Evolutionary conservation across 2,888 invertebrate species (phyloP).

Genomic region (Ornithoptera alexandrae): DNA sequence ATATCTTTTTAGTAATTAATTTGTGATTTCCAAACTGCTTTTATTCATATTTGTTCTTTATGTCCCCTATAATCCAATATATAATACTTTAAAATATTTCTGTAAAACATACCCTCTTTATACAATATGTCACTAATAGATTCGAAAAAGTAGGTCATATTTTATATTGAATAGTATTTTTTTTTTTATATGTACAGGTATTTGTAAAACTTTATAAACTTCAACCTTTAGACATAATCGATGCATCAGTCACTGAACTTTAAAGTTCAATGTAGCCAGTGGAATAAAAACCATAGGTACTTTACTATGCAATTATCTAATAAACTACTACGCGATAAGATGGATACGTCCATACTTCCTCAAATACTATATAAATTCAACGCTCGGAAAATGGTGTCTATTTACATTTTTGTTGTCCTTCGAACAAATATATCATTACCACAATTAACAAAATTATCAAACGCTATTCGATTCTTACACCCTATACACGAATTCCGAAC

Average conservation of each 20-base stretch:
- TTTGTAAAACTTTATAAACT: too few relatives aligned
- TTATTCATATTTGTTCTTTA: too few relatives aligned
- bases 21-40: neutral
- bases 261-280: constrained; percentile 18
- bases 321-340: constrained; percentile 32
- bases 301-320: constrained; percentile 22
- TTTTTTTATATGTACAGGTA: too few relatives aligned
- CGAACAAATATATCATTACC: constrained; percentile 7
- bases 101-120: too few relatives aligned
- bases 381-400: constrained; percentile 9
- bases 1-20: too few relatives aligned
- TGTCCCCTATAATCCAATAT: too few relatives aligned
- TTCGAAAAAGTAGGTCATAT: too few relatives aligned
- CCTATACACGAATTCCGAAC: constrained; percentile 3
- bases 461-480: constrained; percentile 8
- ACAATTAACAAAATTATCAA: constrained; percentile 3
- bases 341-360: constrained; percentile 25
- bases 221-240: neutral
- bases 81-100: too few relatives aligned
- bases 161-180: too few relatives aligned
- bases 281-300: constrained; percentile 18
- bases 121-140: too few relatives aligned
- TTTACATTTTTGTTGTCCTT: constrained; percentile 21
- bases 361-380: constrained; percentile 31
- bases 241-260: constrained; percentile 14